Percentiles rank a stretch among this genome's conserved stretches.
These are phyloP conservation scores for Caenorhabditis brenneri DNA, from an alignment of 1,140 invertebrate species.

Conservation along the genomic window DNA sequence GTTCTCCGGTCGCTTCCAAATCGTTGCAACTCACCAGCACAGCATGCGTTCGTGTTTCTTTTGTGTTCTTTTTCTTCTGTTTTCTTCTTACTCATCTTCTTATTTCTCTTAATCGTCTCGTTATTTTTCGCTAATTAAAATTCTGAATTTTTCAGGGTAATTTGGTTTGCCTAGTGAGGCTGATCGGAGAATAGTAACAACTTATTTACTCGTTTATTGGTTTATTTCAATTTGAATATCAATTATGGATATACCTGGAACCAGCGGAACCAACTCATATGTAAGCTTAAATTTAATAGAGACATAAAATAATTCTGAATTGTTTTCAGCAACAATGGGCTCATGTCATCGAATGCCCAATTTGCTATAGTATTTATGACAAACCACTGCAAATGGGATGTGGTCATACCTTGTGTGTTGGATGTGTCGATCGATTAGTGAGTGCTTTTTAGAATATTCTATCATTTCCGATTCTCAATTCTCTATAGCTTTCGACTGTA, in stretches of 20 bases:
- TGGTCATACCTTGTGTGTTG: slow-evolving; percentile 24
- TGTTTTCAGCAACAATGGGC: slow-evolving; percentile 28
- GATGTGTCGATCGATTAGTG: slow-evolving; percentile 26
- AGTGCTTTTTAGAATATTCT: background rate
- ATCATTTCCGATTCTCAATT: too few species aligned
- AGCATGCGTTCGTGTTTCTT: background rate
- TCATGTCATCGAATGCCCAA: slow-evolving; percentile 39
- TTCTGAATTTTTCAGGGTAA: background rate
- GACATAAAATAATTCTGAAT: background rate
- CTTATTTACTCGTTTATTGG: background rate
- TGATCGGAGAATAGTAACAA: background rate
- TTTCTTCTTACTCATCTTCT: background rate
- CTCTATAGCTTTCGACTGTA: background rate
- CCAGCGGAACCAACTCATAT: background rate
- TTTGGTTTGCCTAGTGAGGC: background rate
- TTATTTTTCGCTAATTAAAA: background rate
- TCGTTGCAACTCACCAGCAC: background rate
- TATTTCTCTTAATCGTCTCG: background rate
- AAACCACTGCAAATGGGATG: slow-evolving; percentile 38
- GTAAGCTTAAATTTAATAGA: background rate
- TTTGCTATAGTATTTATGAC: slow-evolving; percentile 31
- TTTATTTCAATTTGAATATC: background rate
- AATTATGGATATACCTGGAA: slow-evolving; percentile 19
- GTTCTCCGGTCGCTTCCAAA: background rate
- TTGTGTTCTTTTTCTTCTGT: background rate